phyloP scores from a whole-genome alignment of 2,113 vertebrate genomes.

The human (Homo sapiens) region DNA sequence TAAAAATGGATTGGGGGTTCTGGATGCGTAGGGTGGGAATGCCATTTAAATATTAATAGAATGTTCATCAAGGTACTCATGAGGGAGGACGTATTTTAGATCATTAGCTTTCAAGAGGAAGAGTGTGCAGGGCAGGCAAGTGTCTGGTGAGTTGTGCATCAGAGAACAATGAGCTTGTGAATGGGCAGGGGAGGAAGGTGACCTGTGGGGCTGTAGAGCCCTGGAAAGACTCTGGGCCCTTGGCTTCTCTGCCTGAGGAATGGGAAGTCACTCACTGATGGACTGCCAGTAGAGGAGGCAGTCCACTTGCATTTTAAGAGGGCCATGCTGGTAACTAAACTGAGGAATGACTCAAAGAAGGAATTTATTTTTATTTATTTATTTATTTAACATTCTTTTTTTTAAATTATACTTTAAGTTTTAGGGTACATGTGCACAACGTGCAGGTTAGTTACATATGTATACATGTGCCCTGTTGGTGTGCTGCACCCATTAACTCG shows the following conservation, averaged over 20 bases:
- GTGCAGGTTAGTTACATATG: too few relatives aligned
- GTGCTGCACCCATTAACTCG: too few relatives aligned
- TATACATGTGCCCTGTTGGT: too few relatives aligned
- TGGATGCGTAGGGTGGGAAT: not conserved
- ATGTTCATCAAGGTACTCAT: not conserved
- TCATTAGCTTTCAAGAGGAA: not conserved
- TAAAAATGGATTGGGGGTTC: not conserved
- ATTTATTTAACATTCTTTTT: too few relatives aligned
- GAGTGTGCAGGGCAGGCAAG: not conserved
- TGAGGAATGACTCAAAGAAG: not conserved
- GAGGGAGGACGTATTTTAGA: not conserved
- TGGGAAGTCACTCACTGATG: not conserved
- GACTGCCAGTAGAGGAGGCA: not conserved
- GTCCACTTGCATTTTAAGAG: not conserved
- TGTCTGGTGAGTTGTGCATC: not conserved
- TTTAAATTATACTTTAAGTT: too few relatives aligned
- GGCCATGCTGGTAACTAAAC: not conserved
- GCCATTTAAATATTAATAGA: not conserved
- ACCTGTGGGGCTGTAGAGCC: accelerated
- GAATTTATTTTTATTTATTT: too few relatives aligned
- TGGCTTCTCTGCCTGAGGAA: not conserved
- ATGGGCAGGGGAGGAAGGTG: too few relatives aligned
- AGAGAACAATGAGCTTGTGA: not conserved
- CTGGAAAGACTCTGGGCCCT: not conserved
- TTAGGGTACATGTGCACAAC: too few relatives aligned